A percentile compares a stretch with the other conserved stretches of the same genome.
Conservation (phyloP, 1,140 invertebrate genomes). For the Papilio polytes region DNA sequence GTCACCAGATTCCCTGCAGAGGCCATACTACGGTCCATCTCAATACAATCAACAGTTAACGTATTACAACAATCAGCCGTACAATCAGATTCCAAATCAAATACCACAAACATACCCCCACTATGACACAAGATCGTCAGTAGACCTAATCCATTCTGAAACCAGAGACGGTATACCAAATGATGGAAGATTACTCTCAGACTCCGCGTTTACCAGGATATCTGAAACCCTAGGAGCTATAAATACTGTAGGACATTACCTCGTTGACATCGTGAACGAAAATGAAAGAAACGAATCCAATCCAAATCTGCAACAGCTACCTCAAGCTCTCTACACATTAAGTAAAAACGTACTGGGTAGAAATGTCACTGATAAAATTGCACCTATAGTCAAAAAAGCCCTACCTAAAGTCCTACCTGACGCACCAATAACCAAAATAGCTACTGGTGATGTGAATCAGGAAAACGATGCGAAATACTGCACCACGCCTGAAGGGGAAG, state of each 20-base stretch:
- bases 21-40: constrained; percentile 44
- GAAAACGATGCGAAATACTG: constrained; percentile 83
- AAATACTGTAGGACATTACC: constrained; percentile 92
- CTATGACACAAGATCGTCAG: constrained; percentile 61
- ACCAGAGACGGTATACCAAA: constrained; percentile 55
- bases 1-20: constrained; percentile 57
- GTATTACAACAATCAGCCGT: constrained; percentile 52
- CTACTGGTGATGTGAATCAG: constrained; percentile 58
- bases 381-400: constrained; percentile 88
- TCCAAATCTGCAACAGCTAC: constrained; percentile 76
- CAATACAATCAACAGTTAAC: constrained; percentile 44
- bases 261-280: constrained; percentile 90
- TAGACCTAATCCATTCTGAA: constrained; percentile 59
- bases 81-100: constrained; percentile 44
- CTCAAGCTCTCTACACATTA: constrained; percentile 90
- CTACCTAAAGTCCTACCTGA: constrained; percentile 83
- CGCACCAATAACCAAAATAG: constrained; percentile 72
- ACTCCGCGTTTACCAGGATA: constrained; percentile 86
- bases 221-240: constrained; percentile 90
- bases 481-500: constrained; percentile 91
- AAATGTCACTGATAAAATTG: constrained; percentile 91
- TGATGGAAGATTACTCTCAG: constrained; percentile 82
- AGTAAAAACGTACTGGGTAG: constrained; percentile 92
- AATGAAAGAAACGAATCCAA: constrained; percentile 74
- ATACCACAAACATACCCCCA: constrained; percentile 51